Conservation (phyloP, 2,113 vertebrate species). For the Rallus limicola region DNA sequence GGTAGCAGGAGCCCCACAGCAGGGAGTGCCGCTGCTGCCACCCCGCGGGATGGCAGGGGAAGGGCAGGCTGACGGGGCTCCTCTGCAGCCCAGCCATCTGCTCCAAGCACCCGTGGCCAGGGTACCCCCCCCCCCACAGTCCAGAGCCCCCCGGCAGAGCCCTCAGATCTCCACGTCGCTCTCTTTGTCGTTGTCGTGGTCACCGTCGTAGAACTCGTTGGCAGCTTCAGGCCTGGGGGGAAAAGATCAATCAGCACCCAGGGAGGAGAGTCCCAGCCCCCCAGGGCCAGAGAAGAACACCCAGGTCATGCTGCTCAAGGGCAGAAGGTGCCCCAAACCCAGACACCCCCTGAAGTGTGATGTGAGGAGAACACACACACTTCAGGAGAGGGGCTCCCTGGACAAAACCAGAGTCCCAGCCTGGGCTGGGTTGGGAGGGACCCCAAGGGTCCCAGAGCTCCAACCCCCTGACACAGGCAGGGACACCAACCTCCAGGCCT, state of each 20-base stretch:
- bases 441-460: too few relatives aligned
- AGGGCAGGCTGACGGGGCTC: not conserved
- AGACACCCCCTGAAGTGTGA: not conserved
- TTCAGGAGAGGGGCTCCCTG: not conserved
- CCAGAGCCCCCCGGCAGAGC: not conserved
- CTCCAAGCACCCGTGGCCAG: not conserved
- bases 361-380: not conserved
- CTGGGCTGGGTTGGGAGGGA: too few relatives aligned
- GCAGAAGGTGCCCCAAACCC: not conserved
- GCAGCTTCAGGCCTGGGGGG: constrained; percentile 90
- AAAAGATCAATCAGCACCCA: not conserved
- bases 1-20: not conserved
- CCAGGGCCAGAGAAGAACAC: not conserved
- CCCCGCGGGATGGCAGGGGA: not conserved
- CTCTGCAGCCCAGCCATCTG: not conserved
- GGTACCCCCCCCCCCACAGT: not conserved
- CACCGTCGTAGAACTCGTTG: constrained; percentile 96
- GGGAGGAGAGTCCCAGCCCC: not conserved
- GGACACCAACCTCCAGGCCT: too few relatives aligned
- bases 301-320: not conserved
- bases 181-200: constrained; percentile 99
- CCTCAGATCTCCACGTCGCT: constrained; percentile 96
- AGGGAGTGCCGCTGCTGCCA: not conserved
- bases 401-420: not conserved
- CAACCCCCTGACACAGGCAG: too few relatives aligned